A percentile compares a stretch with the other conserved stretches of the same genome.
phyloP scores from a whole-genome alignment of 23 tunicate species.

The Aplidium turbinatum region DNA sequence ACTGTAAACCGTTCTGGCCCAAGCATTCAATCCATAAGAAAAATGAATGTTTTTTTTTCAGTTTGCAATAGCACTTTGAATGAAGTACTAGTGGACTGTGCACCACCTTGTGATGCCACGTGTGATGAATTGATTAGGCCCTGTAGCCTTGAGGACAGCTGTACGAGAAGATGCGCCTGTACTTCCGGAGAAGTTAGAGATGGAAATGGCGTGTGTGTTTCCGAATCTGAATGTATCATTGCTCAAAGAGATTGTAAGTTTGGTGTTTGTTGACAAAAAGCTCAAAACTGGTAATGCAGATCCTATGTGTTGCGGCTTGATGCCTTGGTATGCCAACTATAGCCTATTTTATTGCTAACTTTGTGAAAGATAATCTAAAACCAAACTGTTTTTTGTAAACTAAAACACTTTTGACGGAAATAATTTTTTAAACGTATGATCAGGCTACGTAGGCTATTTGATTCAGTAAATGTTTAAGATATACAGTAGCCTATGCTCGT shows the following conservation, averaged over 20 bases:
- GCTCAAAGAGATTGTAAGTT: no score
- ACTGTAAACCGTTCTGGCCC: no score
- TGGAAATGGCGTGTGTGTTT: slow-evolving; percentile 12
- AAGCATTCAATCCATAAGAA: no score
- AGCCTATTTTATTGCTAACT: neutral
- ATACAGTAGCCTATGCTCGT: no score
- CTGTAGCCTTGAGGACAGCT: neutral
- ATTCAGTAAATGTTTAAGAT: no score
- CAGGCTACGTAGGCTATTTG: no score
- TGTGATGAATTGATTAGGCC: slow-evolving; percentile 25
- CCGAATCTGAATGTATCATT: neutral
- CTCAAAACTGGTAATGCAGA: no score
- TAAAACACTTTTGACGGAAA: no score
- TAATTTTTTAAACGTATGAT: no score
- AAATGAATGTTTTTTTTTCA: neutral
- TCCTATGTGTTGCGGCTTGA: neutral
- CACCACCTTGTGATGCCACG: slow-evolving; percentile 36
- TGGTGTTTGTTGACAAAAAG: no score
- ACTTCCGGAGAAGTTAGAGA: slow-evolving; percentile 8
- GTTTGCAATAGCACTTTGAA: slow-evolving; percentile 14
- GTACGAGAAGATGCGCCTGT: slow-evolving; percentile 32
- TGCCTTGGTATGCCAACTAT: no score
- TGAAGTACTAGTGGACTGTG: slow-evolving; percentile 26
- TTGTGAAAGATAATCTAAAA: neutral
- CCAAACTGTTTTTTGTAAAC: neutral